A percentile compares a stretch with the other conserved stretches of the same genome.
These are phyloP conservation scores for Prorops nasuta DNA, from an alignment of 1,140 invertebrate species.

Conservation along the genomic window DNA sequence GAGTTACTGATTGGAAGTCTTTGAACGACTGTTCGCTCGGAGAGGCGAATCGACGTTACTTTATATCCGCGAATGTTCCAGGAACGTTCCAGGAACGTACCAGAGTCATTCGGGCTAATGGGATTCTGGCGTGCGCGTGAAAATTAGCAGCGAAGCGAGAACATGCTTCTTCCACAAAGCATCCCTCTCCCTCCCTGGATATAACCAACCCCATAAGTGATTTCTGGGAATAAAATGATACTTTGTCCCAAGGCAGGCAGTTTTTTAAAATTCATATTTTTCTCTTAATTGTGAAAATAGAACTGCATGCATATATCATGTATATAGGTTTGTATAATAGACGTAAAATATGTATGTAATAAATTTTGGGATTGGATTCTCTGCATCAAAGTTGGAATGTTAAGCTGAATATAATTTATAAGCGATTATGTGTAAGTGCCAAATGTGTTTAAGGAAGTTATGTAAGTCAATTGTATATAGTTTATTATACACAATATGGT, in stretches of 20 bases:
- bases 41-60: background rate
- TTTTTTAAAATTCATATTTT: background rate
- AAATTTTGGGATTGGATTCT: constrained; percentile 16
- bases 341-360: constrained; percentile 17
- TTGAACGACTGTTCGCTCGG: too few species aligned
- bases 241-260: constrained; percentile 17
- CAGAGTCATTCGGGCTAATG: background rate
- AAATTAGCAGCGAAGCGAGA: constrained; percentile 26
- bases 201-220: background rate
- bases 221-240: constrained; percentile 14
- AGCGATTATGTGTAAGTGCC: constrained; percentile 24
- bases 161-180: constrained; percentile 13
- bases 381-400: constrained; percentile 28
- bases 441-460: constrained; percentile 17
- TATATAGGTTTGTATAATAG: constrained; percentile 9
- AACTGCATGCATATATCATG: constrained; percentile 29
- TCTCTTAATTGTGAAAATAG: constrained; percentile 23
- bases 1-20: too few species aligned
- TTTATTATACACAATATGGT: background rate
- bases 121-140: constrained; percentile 22
- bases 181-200: constrained; percentile 7
- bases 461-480: constrained; percentile 4
- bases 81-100: background rate
- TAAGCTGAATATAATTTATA: constrained; percentile 37
- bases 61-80: too few species aligned